Evolutionary conservation across 2,888 invertebrate species (phyloP), one percentile per base, ranked within the genome.

Genomic region (Phaedon cochleariae): DNA sequence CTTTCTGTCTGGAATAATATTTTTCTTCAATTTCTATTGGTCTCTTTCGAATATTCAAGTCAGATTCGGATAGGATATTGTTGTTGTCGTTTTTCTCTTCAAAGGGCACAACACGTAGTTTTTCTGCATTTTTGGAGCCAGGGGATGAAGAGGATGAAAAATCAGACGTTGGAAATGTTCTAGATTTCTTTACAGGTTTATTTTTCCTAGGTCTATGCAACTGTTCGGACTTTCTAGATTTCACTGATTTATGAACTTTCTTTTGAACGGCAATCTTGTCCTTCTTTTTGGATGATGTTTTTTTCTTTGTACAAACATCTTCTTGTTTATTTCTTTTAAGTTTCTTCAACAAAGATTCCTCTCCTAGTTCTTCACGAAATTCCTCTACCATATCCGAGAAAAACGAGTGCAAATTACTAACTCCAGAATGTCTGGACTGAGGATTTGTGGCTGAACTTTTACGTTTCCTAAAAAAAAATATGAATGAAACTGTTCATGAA

Each of bases 371-470:
- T 7, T 61, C 29, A 2, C 65, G 65, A 46, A 65, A 60, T 0
- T 55, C 60, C 21, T 41, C 60, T 34, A 65, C 17, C 52, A 60
- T 52, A 37, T 49, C 34, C 12, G 49, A 20, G 34, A 65, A 65
- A 31, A 60, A 29, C 10, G 59, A 49, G 21, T 51, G 15, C 22
- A 64, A 45, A n/a, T 60, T 54, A 21, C 49, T 54, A 4, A 55
- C 21, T 10, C 26, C 3, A 20, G 21, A 2, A 26, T 52, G 21
- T n/a, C 29, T 31, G 4, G n/a, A 4, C 15, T 15, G 41, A 6
- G 3, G 29, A 20, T 17, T 37, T n/a, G 15, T 46, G 22, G 3
- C 9, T n/a, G 34, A 37, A 12, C 22, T 54, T 18, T 21, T 55
- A 10, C 12, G 37, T 48, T 10, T 22, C 37, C 22, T 62, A 10